These are phyloP conservation scores for Catharus bicknelli DNA, from an alignment of 2,113 vertebrate genomes.

Conservation along the genomic window DNA sequence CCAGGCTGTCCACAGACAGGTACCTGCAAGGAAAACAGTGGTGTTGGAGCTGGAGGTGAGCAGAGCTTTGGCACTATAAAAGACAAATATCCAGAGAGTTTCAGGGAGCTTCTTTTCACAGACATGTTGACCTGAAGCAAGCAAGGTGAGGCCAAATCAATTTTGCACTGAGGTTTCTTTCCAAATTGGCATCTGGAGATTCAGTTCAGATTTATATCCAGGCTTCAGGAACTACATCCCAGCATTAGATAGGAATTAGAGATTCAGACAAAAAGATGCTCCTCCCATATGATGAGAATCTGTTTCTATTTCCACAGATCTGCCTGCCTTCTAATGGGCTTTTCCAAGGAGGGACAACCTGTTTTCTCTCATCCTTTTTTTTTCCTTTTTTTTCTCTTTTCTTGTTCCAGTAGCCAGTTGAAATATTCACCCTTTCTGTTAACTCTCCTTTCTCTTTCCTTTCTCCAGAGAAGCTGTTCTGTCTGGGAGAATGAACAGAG, in stretches of 20 bases:
- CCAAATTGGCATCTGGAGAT: background rate
- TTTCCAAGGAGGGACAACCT: background rate
- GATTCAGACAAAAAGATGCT: background rate
- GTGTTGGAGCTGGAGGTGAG: background rate
- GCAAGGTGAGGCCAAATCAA: background rate
- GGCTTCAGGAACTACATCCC: background rate
- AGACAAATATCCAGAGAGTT: background rate
- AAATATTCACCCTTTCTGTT: background rate
- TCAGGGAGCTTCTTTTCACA: background rate
- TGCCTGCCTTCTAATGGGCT: background rate
- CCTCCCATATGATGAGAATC: background rate
- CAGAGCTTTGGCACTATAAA: background rate
- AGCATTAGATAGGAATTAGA: background rate
- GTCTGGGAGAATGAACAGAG: background rate
- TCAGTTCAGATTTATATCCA: background rate
- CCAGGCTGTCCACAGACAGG: background rate
- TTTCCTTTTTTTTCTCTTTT: background rate
- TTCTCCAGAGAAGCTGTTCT: background rate
- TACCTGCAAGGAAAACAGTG: background rate
- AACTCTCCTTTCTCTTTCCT: background rate
- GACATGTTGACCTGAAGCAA: background rate
- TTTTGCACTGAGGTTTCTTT: background rate
- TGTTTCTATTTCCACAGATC: background rate
- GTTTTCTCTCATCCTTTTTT: background rate
- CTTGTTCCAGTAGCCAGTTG: background rate